Conservation (phyloP, 2,113 vertebrate species). For the Lynx canadensis region DNA sequence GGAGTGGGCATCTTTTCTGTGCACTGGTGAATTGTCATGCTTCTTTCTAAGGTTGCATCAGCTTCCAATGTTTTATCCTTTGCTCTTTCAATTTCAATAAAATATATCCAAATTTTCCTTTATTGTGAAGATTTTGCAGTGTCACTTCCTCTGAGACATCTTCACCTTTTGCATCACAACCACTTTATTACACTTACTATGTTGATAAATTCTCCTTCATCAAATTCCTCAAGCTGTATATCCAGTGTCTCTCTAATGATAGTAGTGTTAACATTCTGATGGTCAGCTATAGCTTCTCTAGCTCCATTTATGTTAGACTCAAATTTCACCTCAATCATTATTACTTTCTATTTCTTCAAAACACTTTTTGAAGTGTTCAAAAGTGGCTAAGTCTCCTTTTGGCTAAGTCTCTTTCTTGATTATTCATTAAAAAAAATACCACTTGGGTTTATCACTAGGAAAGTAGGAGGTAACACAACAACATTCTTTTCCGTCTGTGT, state of each 20-base stretch:
- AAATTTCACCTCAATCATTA: neutral
- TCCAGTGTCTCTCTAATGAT: neutral
- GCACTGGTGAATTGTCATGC: neutral
- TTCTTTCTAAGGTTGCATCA: neutral
- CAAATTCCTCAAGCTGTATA: neutral
- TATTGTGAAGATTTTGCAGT: neutral
- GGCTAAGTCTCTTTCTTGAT: neutral
- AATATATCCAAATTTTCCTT: neutral
- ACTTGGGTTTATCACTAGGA: neutral
- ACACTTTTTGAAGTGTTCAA: neutral
- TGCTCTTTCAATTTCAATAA: neutral
- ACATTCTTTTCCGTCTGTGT: neutral
- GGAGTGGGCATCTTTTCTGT: neutral
- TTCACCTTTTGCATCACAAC: neutral
- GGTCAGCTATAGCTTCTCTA: neutral
- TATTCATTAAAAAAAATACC: neutral
- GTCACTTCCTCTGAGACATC: neutral
- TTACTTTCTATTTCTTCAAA: neutral
- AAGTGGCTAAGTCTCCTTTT: neutral
- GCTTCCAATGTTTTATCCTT: neutral
- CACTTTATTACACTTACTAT: neutral
- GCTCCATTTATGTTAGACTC: neutral
- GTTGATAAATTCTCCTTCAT: neutral
- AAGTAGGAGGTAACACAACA: neutral
- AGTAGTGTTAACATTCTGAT: neutral